Conservation (phyloP, 2,888 invertebrate species). For the Hypselothyrea guttata region DNA sequence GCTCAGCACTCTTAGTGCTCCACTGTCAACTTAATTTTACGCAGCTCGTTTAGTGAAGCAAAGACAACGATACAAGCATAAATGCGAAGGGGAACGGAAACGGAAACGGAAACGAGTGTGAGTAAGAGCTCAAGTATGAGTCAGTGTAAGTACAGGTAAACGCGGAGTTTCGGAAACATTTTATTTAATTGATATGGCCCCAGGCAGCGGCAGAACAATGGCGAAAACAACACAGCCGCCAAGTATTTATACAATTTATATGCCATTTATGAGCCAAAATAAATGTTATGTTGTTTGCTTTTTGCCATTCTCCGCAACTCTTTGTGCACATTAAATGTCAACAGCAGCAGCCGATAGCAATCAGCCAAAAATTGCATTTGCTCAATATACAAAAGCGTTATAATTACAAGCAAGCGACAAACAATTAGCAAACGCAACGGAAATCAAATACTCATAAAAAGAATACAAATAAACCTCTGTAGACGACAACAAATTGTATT, state of each 20-base stretch:
- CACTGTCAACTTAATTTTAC: conserved; percentile 38
- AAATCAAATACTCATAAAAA: conserved; percentile 22
- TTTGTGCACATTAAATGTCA: conserved; percentile 30
- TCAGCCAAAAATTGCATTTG: conserved; percentile 22
- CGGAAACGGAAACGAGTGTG: too few relatives aligned
- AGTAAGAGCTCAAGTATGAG: too few relatives aligned
- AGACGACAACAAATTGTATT: conserved; percentile 36
- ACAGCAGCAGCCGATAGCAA: conserved; percentile 24
- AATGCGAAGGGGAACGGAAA: too few relatives aligned
- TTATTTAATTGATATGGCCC: conserved; percentile 65
- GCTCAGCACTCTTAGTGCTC: conserved; percentile 9
- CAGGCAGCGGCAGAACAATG: conserved; percentile 23
- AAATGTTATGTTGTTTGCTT: neutral
- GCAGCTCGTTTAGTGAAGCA: conserved; percentile 27
- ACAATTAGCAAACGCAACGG: conserved; percentile 43
- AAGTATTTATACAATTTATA: conserved; percentile 23
- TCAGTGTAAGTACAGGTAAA: neutral
- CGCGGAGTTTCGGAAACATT: conserved; percentile 33
- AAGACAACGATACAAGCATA: too few relatives aligned
- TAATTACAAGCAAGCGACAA: conserved; percentile 65
- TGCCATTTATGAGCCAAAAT: conserved; percentile 12
- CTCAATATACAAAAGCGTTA: conserved; percentile 3
- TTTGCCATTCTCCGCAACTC: too few relatives aligned
- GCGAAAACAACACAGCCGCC: conserved; percentile 24
- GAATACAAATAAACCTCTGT: conserved; percentile 11